Base-by-base conservation (phyloP, 1,140 invertebrate species). In the Ostrea denselamellosa region DNA sequence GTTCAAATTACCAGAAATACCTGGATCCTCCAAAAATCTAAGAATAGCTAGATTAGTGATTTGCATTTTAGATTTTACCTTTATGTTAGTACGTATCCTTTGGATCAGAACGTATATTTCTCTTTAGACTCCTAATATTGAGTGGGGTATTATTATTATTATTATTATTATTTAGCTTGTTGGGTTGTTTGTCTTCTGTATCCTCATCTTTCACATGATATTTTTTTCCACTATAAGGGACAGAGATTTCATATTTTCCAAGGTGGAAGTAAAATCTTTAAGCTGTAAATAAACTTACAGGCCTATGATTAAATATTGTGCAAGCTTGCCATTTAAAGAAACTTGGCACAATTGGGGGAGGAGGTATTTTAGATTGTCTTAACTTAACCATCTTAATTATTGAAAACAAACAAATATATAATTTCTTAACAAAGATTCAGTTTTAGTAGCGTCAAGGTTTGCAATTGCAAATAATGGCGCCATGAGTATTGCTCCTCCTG, bases 1-100 rank as follows among this genome's bases (percentile, higher is more conserved):
- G 0, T 97, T 96, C 90, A 95, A 96, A 89, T 94, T 96, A n/a
- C 96, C 82, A 95, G 95, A 58, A 95, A 96, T 90, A 53, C 96
- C n/a, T 94, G 97, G 68, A 54, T 89, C 85, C 2, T 56, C 71
- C 28, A 83, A 52, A 84, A 88, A 83, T 19, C 83, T 89, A 28
- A 17, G 53, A 54, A 28, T 83, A 19, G 77, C 89, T 0, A 83
- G 91, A 53, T 83, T 89, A 0, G 17, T 77, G 0, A 68, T 90
- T 0, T 87, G 62, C 62, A 51, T 90, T 14, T 83, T 86, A 22
- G 88, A 89, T 25, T 44, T 86, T 56, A 56, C 87, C 7, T 88
- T 90, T 44, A 83, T 90, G 2, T 44, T 90, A 54, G 56, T 84
- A 25, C 52, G 90, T 91, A 91, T 91, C 90, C 90, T 91, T 91